Base-by-base conservation (phyloP, 2,113 vertebrate genomes). In the Otus sunia region DNA sequence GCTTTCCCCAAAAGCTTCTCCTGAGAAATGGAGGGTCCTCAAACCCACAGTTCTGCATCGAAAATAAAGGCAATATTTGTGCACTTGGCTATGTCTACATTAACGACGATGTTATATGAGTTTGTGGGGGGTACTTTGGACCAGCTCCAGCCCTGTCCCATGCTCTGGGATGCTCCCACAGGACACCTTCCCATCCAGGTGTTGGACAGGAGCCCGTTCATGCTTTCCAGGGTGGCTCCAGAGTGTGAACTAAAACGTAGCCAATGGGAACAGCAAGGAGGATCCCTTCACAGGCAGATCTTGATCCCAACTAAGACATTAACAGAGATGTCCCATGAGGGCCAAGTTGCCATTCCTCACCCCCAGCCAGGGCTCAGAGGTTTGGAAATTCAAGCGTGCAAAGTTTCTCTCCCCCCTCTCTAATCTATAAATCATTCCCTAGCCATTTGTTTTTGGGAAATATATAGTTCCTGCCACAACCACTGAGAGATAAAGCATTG, bases 381-480 rank as follows among this genome's bases (percentile, higher is more conserved):
- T 63, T 69, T 69, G 63, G 50, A 50, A 92, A 73, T 69, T 26
- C 64, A 50, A 95, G 68, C 5, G 29, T 62, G 72, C 39, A 29
- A 66, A 88, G 30, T 81, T 92, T 67, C 68, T 77, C 30, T 89
- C n/a, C 36, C 43, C 20, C 26, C 11, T 68, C 55, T 80, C 15
- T 72, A 32, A 56, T 43, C 71, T 15, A 94, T 91, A 96, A 96
- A 92, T 97, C 92, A 95, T 74, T n/a, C 67, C 77, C 55, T 56
- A 43, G 47, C 36, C 90, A 66, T 92, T 94, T 89, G 63, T 88
- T 73, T 86, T 8, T 56, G 37, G 53, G 62, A 95, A 92, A 96
- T 90, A 83, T 78, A 97, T 86, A 63, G 93, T 91, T 45, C 95
- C 81, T 94, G 92, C 64, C 91, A 95, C 58, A 52, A 76, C 68